These are phyloP conservation scores for Trematocara zebra DNA, from an alignment of 2,113 vertebrate genomes.

Conservation along the genomic window DNA sequence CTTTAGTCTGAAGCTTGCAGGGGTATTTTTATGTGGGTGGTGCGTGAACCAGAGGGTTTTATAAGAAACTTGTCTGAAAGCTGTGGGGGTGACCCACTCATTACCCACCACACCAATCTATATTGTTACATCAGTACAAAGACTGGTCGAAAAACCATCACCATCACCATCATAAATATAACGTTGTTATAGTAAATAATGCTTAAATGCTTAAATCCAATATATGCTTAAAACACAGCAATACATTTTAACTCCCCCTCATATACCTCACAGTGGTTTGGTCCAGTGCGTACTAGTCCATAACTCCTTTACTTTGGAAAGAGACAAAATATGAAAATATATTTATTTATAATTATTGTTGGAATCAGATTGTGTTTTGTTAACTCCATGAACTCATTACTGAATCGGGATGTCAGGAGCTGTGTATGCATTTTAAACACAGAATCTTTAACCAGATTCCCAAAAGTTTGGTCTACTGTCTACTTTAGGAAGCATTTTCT, in stretches of 20 bases:
- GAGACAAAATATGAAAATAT: neutral
- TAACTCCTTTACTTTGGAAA: neutral
- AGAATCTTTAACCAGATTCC: neutral
- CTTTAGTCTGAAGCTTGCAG: neutral
- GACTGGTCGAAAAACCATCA: neutral
- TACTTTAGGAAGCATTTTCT: neutral
- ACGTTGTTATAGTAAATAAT: neutral
- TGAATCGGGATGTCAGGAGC: neutral
- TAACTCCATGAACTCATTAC: neutral
- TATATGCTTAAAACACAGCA: neutral
- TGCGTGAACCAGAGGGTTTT: neutral
- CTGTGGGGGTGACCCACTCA: neutral
- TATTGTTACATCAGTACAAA: neutral
- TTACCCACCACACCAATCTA: neutral
- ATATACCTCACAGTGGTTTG: neutral
- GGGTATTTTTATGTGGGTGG: neutral
- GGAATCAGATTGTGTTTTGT: neutral
- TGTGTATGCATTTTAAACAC: neutral
- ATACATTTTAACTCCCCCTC: neutral
- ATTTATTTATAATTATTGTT: neutral
- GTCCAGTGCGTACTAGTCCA: fast-evolving
- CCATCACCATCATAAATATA: neutral
- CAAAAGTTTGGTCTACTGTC: neutral
- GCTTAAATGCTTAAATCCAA: too few species aligned
- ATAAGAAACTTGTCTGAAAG: neutral